phyloP scores from a whole-genome alignment of 2,888 invertebrate genomes.

The Nyleta sp. region DNA sequence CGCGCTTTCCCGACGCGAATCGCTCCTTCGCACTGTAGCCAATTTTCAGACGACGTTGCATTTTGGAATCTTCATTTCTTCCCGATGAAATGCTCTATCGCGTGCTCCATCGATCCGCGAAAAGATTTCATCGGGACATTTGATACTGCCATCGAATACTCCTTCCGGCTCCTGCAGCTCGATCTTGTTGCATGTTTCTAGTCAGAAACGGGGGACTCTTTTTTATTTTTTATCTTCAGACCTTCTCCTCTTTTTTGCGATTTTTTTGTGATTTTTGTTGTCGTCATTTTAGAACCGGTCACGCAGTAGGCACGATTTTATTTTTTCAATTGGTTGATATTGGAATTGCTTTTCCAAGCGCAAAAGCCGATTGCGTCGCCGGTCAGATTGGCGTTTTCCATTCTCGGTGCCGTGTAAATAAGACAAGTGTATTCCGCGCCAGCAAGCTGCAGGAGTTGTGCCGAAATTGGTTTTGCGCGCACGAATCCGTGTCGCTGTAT shows the following conservation, averaged over 20 bases:
- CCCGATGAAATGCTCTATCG: too few relatives aligned
- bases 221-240: conserved; percentile 25
- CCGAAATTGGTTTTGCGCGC: conserved; percentile 54
- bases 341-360: conserved; percentile 44
- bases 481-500: too few relatives aligned
- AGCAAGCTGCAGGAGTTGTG: conserved; percentile 60
- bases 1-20: conserved; percentile 27
- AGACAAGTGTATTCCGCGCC: conserved; percentile 31
- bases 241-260: not conserved
- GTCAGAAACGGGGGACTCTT: conserved; percentile 76
- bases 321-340: conserved; percentile 25
- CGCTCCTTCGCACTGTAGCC: conserved; percentile 34
- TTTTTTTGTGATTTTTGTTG: conserved; percentile 14
- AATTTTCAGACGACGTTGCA: conserved; percentile 45
- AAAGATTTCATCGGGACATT: conserved; percentile 32
- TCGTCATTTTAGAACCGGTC: conserved; percentile 25
- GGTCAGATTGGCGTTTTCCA: conserved; percentile 46
- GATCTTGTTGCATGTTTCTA: conserved; percentile 79
- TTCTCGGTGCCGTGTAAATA: conserved; percentile 55
- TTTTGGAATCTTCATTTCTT: conserved; percentile 40
- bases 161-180: conserved; percentile 79
- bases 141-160: conserved; percentile 78
- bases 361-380: conserved; percentile 36
- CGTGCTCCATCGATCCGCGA: too few relatives aligned
- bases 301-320: conserved; percentile 31